Conservation (phyloP, 2,797 vertebrate species). For the Mormyrus proboscirostris region DNA sequence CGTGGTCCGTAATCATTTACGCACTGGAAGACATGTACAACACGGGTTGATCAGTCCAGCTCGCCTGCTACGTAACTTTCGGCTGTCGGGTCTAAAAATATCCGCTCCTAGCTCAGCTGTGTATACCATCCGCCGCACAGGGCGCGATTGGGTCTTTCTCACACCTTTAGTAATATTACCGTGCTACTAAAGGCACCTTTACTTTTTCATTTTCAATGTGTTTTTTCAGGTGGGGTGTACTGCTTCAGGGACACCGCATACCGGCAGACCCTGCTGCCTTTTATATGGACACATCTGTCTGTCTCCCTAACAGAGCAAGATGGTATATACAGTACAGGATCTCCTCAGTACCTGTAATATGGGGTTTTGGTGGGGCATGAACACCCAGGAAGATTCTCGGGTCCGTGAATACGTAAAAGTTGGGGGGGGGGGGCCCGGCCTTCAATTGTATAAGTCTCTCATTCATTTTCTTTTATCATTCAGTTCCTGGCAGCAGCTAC, state of each 20-base stretch:
- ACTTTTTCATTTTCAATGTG: not conserved
- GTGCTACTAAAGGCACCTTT: not conserved
- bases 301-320: not conserved
- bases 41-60: too few relatives aligned
- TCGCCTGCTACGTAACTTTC: too few relatives aligned
- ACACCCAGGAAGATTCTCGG: not conserved
- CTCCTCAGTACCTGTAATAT: not conserved
- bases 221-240: not conserved
- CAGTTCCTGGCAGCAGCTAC: not conserved
- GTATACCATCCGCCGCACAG: too few relatives aligned
- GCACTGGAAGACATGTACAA: too few relatives aligned
- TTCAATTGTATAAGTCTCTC: not conserved
- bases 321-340: not conserved
- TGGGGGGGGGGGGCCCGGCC: not conserved
- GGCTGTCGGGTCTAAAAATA: too few relatives aligned
- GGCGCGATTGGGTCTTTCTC: too few relatives aligned
- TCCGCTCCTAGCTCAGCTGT: too few relatives aligned
- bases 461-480: not conserved
- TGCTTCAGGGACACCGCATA: not conserved
- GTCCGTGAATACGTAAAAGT: not conserved
- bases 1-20: too few relatives aligned
- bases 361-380: not conserved
- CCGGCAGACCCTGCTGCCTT: not conserved
- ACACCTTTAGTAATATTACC: not conserved
- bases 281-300: not conserved